Base-by-base conservation (phyloP, 2,797 vertebrate species). In the Sebastes steindachneri region DNA sequence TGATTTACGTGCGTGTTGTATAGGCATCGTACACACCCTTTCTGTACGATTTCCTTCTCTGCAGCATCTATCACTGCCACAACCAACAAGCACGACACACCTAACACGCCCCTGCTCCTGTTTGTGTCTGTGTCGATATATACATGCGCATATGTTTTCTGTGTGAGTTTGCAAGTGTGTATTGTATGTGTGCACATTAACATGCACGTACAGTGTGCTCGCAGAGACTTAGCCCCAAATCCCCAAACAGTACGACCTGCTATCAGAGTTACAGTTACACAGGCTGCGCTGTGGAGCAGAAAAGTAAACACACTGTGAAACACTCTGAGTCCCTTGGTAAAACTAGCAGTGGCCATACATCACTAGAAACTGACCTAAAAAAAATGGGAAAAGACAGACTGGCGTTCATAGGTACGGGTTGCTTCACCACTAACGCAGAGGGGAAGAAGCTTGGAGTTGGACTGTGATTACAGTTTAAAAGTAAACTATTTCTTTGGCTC, bases 51-150 rank as follows among this genome's bases (percentile, higher is more conserved):
- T 83, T 86, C 68, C 17, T 83, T 78, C 57, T 82, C 72, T 55
- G 63, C 67, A 72, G 65, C 87, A 93, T 95, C 88, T 54, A 90
- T 94, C 92, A 93, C 77, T 91, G 88, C 80, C 85, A 88, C 53
- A 45, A 41, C 48, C 59, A 80, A 70, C 64, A 69, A 68, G 79
- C 81, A 85, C 28, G 31, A 68, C 25, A n/a, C 74, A 74, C 68
- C 73, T 73, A 75, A 74, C 64, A 68, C 19, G 25, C 29, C 7
- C 14, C 29, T 64, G 54, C 37, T 35, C 48, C 35, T 35, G 35
- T 67, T 60, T 80, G 14, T 25, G 25, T 68, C 23, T 73, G 26
- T 57, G 26, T 71, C 5, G 7, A 58, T 70, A 28, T 8, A 64
- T 45, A 45, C 9, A 41, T 70, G 63, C 28, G 21, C 26, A 67